phyloP scores from a whole-genome alignment of 2,113 vertebrate genomes.

The Pteruthius melanotis region DNA sequence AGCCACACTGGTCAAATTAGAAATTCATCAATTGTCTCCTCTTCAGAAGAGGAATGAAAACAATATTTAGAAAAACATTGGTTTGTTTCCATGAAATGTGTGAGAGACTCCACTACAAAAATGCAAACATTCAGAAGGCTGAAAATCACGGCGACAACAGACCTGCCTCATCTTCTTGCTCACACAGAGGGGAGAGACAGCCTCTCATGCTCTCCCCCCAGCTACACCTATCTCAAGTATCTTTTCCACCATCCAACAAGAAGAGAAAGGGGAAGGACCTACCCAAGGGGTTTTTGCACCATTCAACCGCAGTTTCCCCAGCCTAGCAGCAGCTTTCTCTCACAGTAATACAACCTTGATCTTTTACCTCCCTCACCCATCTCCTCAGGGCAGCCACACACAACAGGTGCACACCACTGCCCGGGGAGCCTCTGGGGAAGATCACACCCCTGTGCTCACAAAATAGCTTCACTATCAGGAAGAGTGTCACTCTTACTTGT shows the following conservation, averaged over 20 bases:
- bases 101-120: no score
- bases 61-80: no score
- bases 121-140: no score
- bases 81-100: no score
- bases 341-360: background rate
- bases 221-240: background rate
- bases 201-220: background rate
- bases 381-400: background rate
- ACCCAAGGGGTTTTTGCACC: background rate
- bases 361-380: background rate
- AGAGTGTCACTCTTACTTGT: background rate
- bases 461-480: background rate
- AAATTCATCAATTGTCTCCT: no score
- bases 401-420: background rate
- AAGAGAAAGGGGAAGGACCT: background rate
- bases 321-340: background rate
- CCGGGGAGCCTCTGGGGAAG: background rate
- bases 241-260: rapidly evolving
- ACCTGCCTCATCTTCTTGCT: background rate
- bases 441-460: background rate
- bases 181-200: rapidly evolving
- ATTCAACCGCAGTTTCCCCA: background rate
- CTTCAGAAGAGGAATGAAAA: no score
- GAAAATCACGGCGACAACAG: no score
- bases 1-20: no score